Base-by-base conservation (phyloP, 2,113 vertebrate species). In the Misgurnus anguillicaudatus region DNA sequence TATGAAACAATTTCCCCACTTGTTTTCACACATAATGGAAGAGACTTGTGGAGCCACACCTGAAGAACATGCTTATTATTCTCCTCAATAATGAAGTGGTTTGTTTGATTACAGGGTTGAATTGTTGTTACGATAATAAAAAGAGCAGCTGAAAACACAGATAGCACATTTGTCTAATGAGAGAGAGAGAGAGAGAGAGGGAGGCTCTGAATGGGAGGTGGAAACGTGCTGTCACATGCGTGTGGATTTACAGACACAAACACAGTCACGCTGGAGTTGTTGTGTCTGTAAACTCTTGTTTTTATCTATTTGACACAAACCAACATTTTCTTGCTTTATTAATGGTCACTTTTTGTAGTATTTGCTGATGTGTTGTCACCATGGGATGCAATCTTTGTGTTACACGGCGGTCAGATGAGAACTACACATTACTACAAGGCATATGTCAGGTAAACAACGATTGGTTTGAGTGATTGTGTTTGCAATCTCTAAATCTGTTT, bases 351-450 rank as follows among this genome's bases (percentile, higher is more conserved):
- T 51, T 55, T 8, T 51, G 53, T 62, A 11, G 9, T 31, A 19
- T 63, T 42, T 47, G 9, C 65, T 75, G 21, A 65, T 48, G 51
- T 48, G 19, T 60, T 73, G n/a, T 9, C 58, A 82, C 41, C 68
- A 73, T 72, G 80, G 75, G 80, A 5, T 82, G 75, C 68, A 45
- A 16, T 58, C 61, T 78, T 24, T 77, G 75, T 66, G 7, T 39
- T 17, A 8, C 65, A 42, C 67, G 47, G 41, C 70, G 42, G 58
- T 66, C 48, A 72, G 75, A 78, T 6, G 68, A 78, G 13, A 48
- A 51, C 24, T 65, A 77, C 45, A 78, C 64, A 78, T 39, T 53
- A 17, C 75, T 72, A 9, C 19, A 48, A 53, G 17, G 63, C 47
- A 78, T 39, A 36, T 57, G 51, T 39, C 75, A 78, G 75, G 75